Base-by-base conservation (phyloP, 2,797 vertebrate species). In the Paguma larvata region DNA sequence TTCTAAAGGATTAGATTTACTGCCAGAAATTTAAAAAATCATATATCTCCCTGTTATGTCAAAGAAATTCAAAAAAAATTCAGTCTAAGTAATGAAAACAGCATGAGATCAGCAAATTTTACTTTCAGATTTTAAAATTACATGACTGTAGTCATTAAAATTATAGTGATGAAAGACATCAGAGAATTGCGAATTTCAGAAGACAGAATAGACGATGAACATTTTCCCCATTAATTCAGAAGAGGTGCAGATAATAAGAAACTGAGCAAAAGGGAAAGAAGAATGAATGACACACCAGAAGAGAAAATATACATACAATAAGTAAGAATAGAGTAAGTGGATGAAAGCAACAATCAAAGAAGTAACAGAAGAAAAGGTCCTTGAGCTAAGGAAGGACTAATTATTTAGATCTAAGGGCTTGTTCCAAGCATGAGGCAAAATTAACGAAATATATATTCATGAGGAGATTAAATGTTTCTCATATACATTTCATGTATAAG, bases 11-110 rank as follows among this genome's bases (percentile, higher is more conserved):
- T 80, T 10, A 80, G 12, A 46, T 62, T 78, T 79, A 21, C 23
- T 82, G 15, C 25, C 91, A 65, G 15, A 84, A 95, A 91, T 32
- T 25, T 14, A 34, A 44, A 78, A 88, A 75, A 3, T 5, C 34
- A 65, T 75, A 11, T 85, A 25, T 41, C 10, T 80, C 6, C 46
- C 14, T 62, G 27, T 5, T 80, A 78, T 8, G 4, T 59, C 32
- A 85, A 88, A 85, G 30, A 96, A 89, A 72, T 72, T 88, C 41
- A 59, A 62, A 79, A 85, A 94, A 86, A 91, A 79, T 25, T 73
- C 27, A 77, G 3, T 11, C 30, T 88, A 87, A 78, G 63, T 73
- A 95, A 78, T 59, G 15, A 83, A 88, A 77, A 63, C 12, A 95
- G 38, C 77, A 70, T 75, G 21, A 89, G 27, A 89, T 65, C 23